Evolutionary conservation across 2,888 invertebrate species (phyloP), one percentile per base, ranked within the genome.

Genomic region (Gymnosoma rotundatum): DNA sequence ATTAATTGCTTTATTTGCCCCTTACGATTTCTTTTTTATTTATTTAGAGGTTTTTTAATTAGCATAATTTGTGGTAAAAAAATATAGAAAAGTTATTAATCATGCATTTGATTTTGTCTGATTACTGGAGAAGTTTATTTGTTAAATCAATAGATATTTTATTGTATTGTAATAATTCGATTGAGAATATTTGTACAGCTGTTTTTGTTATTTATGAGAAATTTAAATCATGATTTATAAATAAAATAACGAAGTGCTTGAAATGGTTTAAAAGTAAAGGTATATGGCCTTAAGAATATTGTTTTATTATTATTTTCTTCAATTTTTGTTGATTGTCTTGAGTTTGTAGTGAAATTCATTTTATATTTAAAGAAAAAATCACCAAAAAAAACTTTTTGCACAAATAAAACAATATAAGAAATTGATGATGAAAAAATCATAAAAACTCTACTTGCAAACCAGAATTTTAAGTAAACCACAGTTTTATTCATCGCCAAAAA

Each of bases 391-490:
- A 42, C 2, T 12, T 48, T 48, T 42, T 42, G 9, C 16, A 1
- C 45, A 14, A 16, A n/a, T n/a, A 48, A 7, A 32, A 14, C 16
- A 48, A 48, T n/a, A 48, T 16, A n/a, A 14, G 16, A 48, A 16
- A 48, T 48, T 48, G 2, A 48, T 48, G 16, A 48, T n/a, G 14
- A 48, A 14, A 48, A 48, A 48, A 14, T 48, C 45, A 48, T 48
- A 48, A 7, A 48, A 14, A n/a, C 16, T 3, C n/a, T 25, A 16
- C 25, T 25, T 56, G 21, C 10, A 66, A 72, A 50, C 10, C 50
- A 60, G 25, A 70, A 60, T 48, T 58, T 45, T 48, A 36, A 50
- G 56, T 74, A 58, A 74, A 70, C 73, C 78, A 45, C 54, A 66
- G 63, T 52, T 69, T 83, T 63, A 58, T 78, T 78, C 42, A 58